These are phyloP conservation scores for Scleropages formosus DNA, from an alignment of 2,797 vertebrate species.

Conservation along the genomic window DNA sequence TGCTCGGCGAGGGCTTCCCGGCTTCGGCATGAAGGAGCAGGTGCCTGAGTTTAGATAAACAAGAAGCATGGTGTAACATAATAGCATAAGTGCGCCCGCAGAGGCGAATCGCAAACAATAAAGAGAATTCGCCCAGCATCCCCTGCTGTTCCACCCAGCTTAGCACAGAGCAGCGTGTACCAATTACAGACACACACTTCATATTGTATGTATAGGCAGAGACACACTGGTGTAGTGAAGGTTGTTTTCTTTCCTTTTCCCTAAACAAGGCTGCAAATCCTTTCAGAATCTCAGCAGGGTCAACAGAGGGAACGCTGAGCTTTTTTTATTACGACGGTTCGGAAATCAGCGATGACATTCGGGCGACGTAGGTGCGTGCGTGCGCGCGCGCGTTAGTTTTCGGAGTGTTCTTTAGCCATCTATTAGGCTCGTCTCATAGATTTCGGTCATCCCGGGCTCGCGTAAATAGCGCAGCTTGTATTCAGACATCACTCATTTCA, in stretches of 20 bases:
- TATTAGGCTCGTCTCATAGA: not conserved
- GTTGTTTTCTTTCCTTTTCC: not conserved
- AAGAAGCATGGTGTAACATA: not conserved
- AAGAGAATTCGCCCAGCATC: not conserved
- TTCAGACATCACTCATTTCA: slow-evolving; percentile 31
- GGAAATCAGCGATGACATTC: not conserved
- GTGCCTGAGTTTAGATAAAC: not conserved
- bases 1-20: not conserved
- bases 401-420: not conserved
- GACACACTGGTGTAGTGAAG: not conserved
- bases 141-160: not conserved
- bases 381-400: not conserved
- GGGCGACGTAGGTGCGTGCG: not conserved
- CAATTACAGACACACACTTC: too few species aligned
- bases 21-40: not conserved
- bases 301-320: not conserved
- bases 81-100: not conserved
- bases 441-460: slow-evolving; percentile 23
- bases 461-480: slow-evolving; percentile 34
- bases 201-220: not conserved
- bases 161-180: not conserved
- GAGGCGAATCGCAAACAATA: not conserved
- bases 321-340: not conserved
- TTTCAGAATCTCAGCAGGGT: slow-evolving; percentile 4
- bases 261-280: slow-evolving; percentile 11